phyloP scores from a whole-genome alignment of 2,888 invertebrate species.

The Drosophila engyochracea region DNA sequence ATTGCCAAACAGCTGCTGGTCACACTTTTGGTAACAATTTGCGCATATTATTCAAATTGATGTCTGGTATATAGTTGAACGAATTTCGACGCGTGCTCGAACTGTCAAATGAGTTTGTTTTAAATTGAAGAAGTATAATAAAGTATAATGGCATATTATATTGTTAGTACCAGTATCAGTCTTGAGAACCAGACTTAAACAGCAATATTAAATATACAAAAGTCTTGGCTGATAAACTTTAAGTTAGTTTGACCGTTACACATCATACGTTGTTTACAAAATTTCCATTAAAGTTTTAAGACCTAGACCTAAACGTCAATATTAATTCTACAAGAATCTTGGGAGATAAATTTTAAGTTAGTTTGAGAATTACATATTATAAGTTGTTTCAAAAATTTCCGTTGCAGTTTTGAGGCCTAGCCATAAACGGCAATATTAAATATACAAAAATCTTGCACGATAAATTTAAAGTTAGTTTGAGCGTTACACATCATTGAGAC shows the following conservation, averaged over 20 bases:
- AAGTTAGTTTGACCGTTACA: background rate
- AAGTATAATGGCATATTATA: background rate
- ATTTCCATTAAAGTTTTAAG: too few species aligned
- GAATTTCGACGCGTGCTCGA: conserved; percentile 46
- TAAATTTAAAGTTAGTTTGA: too few species aligned
- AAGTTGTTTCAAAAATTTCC: background rate
- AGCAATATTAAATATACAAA: background rate
- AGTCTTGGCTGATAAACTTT: background rate
- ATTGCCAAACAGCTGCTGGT: conserved; percentile 43
- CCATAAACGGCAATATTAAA: background rate
- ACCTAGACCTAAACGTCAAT: too few species aligned
- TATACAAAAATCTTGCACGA: background rate
- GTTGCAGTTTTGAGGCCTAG: too few species aligned
- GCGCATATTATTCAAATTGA: conserved; percentile 4
- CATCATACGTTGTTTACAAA: background rate
- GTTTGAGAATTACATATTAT: too few species aligned
- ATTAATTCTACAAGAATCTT: background rate
- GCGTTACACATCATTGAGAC: too few species aligned
- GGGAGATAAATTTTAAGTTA: too few species aligned
- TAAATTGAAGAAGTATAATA: background rate
- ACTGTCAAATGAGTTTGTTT: background rate
- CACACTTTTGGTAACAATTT: conserved; percentile 37
- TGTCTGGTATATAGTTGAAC: conserved; percentile 20
- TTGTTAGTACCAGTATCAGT: background rate
- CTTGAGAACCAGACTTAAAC: background rate